Evolutionary conservation across 2,888 invertebrate species (phyloP), one percentile per base, ranked within the genome.

Genomic region (Melikaiella ostensackeni): DNA sequence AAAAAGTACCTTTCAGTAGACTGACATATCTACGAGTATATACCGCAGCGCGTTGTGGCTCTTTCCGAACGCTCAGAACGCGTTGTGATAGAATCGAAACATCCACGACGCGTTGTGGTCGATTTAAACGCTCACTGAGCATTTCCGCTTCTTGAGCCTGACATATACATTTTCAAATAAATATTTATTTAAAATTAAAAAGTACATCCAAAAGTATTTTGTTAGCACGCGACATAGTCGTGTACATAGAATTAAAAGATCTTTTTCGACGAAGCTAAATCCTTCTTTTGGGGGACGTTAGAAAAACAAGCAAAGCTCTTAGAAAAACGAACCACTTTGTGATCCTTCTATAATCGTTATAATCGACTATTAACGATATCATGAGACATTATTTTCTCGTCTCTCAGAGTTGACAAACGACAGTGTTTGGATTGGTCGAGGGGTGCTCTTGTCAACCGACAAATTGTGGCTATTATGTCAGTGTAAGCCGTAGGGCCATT

Each of bases 311-410:
- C n/a, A 70, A 46, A 70, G 46, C 70, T 70, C 19, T n/a, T 46
- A 70, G 33, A 50, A 70, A 70, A 70, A 70, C 50, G 70, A 19
- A 70, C 8, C 30, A n/a, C 9, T 50, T 19, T 50, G n/a, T 70
- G 50, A 70, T 70, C 50, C 50, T 33, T 27, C 6, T 70, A 7
- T 70, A 70, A 70, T 70, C 70, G 70, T 30, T 50, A 70, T 70
- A 70, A 70, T 46, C 30, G 70, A 50, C 70, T 50, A 70, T 70
- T 70, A 70, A 70, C 30, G 70, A 46, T 42, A 42, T 70, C 70
- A 46, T 70, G 70, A n/a, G n/a, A 70, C 70, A 70, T 70, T 70
- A 70, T 70, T 70, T 50, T 50, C 50, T 70, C 30, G 19, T 57
- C 24, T 57, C 24, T 57, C 9, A 13, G 24, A 46, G 50, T 70